Base-by-base conservation (phyloP, 2,888 invertebrate species). In the Drosophila peninsularis region DNA sequence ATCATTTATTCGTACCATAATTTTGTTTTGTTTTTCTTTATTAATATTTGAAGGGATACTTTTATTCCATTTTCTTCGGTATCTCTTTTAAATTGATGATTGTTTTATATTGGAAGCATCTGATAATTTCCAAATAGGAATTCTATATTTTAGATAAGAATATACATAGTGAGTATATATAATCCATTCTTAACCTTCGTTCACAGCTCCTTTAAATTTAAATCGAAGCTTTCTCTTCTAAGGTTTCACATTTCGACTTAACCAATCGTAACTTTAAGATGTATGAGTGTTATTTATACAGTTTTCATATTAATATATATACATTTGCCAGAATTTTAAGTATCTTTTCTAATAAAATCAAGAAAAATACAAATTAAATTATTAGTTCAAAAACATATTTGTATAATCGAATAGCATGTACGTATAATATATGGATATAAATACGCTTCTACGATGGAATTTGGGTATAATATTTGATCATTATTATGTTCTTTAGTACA, bases 91-190 rank as follows among this genome's bases (percentile, higher is more conserved):
- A 36, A 42, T n/a, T 82, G 60, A 56, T 70, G 80, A 84, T 81
- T 84, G 85, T 81, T 68, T 70, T 75, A 41, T 55, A 47, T 68
- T 73, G 70, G 69, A 85, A 81, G 76, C 75, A 69, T 77, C 52
- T 74, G 56, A 65, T 64, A 61, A 52, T 41, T 45, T 62, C 30
- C 27, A 50, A 58, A 19, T 21, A 50, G 37, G 57, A 57, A 57
- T 47, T 37, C 13, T 7, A 39, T 39, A n/a, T 30, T 30, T 30
- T 49, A 36, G 34, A 37, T 49, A 30, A 30, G 19, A 49, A 39
- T 56, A 34, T 36, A 37, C 10, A n/a, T 11, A 19, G 9, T 27
- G 14, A 17, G 19, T 9, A 19, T 21, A 30, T 19, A 54, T 19
- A 41, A 34, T 50, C 34, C 5, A 19, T 21, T 34, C 19, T 32